phyloP scores from a whole-genome alignment of 2,888 invertebrate species.

The Eristalinus sepulchralis region DNA sequence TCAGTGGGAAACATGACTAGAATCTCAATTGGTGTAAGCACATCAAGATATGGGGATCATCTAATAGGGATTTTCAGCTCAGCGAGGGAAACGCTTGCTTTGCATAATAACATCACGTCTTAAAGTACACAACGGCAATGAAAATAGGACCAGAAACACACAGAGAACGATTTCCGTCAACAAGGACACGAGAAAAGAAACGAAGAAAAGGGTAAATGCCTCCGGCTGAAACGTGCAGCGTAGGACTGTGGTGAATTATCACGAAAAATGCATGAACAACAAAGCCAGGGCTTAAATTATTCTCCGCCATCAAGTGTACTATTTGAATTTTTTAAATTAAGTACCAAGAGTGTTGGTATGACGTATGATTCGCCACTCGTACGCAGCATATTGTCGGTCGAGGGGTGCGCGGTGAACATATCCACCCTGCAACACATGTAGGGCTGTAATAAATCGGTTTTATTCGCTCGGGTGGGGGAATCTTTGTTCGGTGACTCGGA shows the following conservation, averaged over 20 bases:
- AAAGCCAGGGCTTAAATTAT: slow-evolving; percentile 42
- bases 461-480: not conserved
- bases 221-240: slow-evolving; percentile 54
- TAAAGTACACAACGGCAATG: slow-evolving; percentile 65
- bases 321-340: slow-evolving; percentile 39
- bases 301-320: slow-evolving; percentile 40
- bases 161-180: slow-evolving; percentile 64
- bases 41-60: slow-evolving; percentile 68
- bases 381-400: no score
- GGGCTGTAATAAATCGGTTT: not conserved
- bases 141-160: slow-evolving; percentile 52
- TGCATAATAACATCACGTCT: slow-evolving; percentile 71
- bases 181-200: slow-evolving; percentile 30
- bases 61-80: slow-evolving; percentile 70
- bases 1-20: slow-evolving; percentile 62
- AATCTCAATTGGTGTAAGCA: slow-evolving; percentile 62
- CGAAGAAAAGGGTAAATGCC: slow-evolving; percentile 58
- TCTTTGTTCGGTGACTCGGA: not conserved
- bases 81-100: slow-evolving; percentile 68
- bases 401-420: not conserved
- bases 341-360: not conserved
- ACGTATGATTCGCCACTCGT: not conserved
- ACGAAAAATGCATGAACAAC: slow-evolving; percentile 36
- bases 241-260: slow-evolving; percentile 46
- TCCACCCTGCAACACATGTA: not conserved